Evolutionary conservation across 2,888 invertebrate species (phyloP).

Genomic region (Tridacna gigas): DNA sequence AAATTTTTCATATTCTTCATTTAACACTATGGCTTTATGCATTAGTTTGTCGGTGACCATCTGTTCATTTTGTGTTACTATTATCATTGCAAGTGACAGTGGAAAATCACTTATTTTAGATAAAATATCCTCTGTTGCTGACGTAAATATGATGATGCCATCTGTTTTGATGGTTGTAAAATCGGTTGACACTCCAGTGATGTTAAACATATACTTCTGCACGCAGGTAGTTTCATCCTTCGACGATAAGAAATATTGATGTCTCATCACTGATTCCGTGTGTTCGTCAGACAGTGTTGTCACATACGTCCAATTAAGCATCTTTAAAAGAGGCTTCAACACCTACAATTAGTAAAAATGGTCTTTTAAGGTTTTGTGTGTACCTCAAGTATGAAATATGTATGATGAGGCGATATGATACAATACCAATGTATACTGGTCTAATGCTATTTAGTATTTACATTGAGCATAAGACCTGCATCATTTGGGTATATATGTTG

Average conservation of each 20-base stretch:
- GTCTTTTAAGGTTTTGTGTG: too few relatives aligned
- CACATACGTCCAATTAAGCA: conserved; percentile 64
- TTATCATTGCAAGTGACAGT: conserved; percentile 20
- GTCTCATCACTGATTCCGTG: conserved; percentile 43
- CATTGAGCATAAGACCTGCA: too few relatives aligned
- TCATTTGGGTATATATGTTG: too few relatives aligned
- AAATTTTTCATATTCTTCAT: background rate
- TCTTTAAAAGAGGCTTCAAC: conserved; percentile 37
- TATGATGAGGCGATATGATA: too few relatives aligned
- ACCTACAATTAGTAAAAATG: conserved; percentile 30
- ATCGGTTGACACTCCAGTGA: background rate
- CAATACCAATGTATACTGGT: too few relatives aligned
- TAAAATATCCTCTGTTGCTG: background rate
- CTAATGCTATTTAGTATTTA: too few relatives aligned
- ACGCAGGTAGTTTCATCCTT: conserved; percentile 43
- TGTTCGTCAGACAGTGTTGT: conserved; percentile 46
- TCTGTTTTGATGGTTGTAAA: conserved; percentile 37
- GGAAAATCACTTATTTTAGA: conserved; percentile 17
- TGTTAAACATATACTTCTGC: conserved; percentile 27
- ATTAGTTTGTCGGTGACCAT: background rate
- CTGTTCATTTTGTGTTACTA: conserved; percentile 35
- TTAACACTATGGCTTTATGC: background rate
- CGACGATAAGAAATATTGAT: conserved; percentile 26
- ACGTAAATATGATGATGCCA: conserved; percentile 48
- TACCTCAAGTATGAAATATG: too few relatives aligned